Evolutionary conservation across 2,888 invertebrate genomes (phyloP).

Genomic region (Synanthedon andrenaeformis): DNA sequence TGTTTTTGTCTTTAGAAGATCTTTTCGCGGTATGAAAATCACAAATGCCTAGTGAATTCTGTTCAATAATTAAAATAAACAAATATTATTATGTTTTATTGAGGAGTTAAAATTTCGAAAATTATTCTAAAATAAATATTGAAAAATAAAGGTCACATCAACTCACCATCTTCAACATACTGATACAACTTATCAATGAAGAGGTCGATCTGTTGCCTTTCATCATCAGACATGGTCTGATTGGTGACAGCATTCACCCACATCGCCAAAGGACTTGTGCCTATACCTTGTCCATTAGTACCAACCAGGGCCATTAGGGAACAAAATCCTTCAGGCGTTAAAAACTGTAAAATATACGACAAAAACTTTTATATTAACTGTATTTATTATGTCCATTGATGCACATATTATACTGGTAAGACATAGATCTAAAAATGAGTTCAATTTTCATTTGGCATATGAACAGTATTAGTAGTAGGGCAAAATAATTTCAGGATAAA

Average conservation of each 20-base stretch:
- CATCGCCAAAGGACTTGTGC: constrained; percentile 87
- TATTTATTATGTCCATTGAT: neutral
- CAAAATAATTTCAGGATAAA: too few relatives aligned
- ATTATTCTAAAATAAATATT: too few relatives aligned
- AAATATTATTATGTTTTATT: neutral
- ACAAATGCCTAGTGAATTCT: neutral
- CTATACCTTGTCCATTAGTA: constrained; percentile 96
- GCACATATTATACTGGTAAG: too few relatives aligned
- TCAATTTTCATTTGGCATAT: too few relatives aligned
- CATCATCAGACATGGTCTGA: constrained; percentile 74
- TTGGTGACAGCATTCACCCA: constrained; percentile 86
- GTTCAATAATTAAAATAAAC: neutral
- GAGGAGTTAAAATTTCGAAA: too few relatives aligned
- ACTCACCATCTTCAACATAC: constrained; percentile 82
- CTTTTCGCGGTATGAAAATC: neutral
- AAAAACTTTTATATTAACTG: neutral
- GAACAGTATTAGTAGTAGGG: too few relatives aligned
- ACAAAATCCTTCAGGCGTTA: constrained; percentile 87
- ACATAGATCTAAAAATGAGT: neutral
- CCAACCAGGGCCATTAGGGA: constrained; percentile 77
- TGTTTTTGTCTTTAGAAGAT: neutral
- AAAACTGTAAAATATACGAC: constrained; percentile 48
- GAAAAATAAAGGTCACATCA: too few relatives aligned
- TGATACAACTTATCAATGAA: constrained; percentile 87
- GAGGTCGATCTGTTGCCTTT: constrained; percentile 76